Evolutionary conservation across 2,888 invertebrate genomes (phyloP).

Genomic region (Spicauda simplicius): DNA sequence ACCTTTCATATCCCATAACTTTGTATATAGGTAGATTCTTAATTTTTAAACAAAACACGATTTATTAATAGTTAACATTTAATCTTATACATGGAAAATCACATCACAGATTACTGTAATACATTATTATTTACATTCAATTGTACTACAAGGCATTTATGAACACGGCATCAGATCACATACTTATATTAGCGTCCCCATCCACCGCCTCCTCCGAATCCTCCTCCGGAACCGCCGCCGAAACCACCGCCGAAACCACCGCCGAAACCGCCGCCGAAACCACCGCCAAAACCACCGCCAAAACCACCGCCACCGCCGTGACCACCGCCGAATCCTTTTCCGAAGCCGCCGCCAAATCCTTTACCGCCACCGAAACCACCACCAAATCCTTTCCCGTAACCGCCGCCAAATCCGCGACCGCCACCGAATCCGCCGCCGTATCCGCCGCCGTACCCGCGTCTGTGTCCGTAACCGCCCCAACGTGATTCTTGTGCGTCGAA

Average conservation of each 20-base stretch:
- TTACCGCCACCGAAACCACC: not conserved
- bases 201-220: constrained; percentile 16
- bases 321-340: constrained; percentile 12
- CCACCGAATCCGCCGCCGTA: not conserved
- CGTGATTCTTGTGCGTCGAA: not conserved
- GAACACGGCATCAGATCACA: too few relatives aligned
- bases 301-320: constrained; percentile 19
- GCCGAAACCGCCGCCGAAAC: constrained; percentile 26
- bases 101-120: not conserved
- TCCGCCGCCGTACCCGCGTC: not conserved
- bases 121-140: not conserved
- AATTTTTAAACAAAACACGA: not conserved
- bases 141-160: not conserved
- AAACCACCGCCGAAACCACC: constrained; percentile 25
- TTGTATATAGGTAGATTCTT: too few relatives aligned
- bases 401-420: constrained; percentile 5
- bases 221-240: constrained; percentile 18
- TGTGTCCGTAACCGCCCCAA: constrained; percentile 8
- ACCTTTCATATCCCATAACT: too few relatives aligned
- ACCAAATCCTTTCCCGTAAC: constrained; percentile 38
- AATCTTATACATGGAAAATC: not conserved
- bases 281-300: constrained; percentile 21
- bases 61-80: not conserved
- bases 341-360: constrained; percentile 36
- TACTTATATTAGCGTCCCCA: not conserved